Conservation (phyloP, 2,113 vertebrate genomes). For the Speoplatyrhinus poulsoni region DNA sequence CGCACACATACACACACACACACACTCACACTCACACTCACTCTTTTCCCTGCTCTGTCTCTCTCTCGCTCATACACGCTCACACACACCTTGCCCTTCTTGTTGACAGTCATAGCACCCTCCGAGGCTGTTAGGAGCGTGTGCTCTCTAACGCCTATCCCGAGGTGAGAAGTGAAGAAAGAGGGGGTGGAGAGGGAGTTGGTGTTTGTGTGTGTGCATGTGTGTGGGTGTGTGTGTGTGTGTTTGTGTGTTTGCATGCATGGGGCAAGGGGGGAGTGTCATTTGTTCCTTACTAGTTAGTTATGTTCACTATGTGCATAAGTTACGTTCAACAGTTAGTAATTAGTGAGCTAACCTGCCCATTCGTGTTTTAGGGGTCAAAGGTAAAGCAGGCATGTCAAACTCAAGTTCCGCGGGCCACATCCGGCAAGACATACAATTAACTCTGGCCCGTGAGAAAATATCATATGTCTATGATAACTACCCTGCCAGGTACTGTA, state of each 20-base stretch:
- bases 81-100: conserved; percentile 60
- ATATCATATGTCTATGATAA: no score
- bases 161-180: conserved; percentile 65
- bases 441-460: no score
- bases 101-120: conserved; percentile 71
- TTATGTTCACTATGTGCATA: no score
- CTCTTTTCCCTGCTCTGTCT: neutral
- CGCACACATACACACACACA: conserved; percentile 1
- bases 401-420: no score
- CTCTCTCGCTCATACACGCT: conserved; percentile 5
- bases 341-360: no score
- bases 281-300: neutral
- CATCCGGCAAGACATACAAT: no score
- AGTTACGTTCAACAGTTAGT: no score
- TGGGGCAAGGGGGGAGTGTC: neutral
- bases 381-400: no score
- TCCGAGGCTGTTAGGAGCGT: conserved; percentile 60
- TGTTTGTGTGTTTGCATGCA: neutral
- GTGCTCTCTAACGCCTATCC: conserved; percentile 62
- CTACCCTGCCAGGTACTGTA: no score
- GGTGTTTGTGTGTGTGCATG: neutral
- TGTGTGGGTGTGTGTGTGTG: neutral
- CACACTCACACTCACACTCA: conserved; percentile 26
- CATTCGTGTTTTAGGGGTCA: no score
- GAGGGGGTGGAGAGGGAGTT: conserved; percentile 45